These are phyloP conservation scores for Sceloporus tristichus DNA, from an alignment of 2,113 vertebrate genomes.

Conservation along the genomic window DNA sequence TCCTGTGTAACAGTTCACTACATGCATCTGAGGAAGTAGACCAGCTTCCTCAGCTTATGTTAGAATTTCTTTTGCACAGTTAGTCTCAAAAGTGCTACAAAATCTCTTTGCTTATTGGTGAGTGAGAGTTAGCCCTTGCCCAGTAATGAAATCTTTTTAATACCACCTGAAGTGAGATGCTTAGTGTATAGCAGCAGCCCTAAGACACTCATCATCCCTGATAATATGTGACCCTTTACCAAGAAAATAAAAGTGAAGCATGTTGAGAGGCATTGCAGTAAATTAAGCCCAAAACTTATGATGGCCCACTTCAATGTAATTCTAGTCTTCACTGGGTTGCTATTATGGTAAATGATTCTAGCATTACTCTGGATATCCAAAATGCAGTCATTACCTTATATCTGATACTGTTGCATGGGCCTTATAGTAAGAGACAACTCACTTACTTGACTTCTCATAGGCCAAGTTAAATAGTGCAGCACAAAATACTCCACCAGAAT, in stretches of 20 bases:
- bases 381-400: no score
- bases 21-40: no score
- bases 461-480: neutral
- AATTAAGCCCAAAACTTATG: neutral
- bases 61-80: no score
- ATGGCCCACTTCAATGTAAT: neutral
- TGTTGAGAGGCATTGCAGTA: neutral
- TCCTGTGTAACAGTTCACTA: no score
- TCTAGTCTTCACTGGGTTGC: neutral
- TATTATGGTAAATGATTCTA: neutral
- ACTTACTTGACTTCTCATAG: neutral
- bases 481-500: neutral
- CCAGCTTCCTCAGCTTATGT: no score
- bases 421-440: neutral
- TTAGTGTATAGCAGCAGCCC: constrained; percentile 29
- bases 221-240: constrained; percentile 5
- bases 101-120: no score
- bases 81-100: no score
- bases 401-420: neutral
- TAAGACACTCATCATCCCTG: constrained; percentile 40
- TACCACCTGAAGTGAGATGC: constrained; percentile 11
- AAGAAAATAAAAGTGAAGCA: neutral
- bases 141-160: neutral
- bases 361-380: neutral
- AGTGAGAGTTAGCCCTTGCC: neutral